Evolutionary conservation across 2,888 invertebrate species (phyloP), one percentile per base, ranked within the genome.

Genomic region (Tetanocera ferruginea): DNA sequence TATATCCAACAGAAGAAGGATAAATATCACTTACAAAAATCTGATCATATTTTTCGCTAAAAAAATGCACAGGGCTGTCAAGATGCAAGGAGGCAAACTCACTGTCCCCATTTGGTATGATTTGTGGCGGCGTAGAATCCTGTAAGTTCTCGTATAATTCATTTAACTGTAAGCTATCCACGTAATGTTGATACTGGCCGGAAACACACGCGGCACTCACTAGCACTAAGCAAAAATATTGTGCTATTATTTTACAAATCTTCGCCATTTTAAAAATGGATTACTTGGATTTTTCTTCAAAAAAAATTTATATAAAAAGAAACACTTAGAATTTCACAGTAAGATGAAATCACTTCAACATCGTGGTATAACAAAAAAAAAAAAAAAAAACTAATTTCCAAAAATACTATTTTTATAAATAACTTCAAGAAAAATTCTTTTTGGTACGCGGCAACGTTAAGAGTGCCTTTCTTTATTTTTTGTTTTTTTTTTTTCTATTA

Each of bases 21-120:
- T 5, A 23, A 69, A 73, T 19, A 34, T 28, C 11, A 96, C 97
- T 97, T 91, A 98, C 97, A 90, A 92, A 97, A 85, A 97, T 91
- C 51, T 93, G 92, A 76, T 93, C 92, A 89, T 95, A 97, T 80
- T 91, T 90, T 82, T 93, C 93, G 83, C 94, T 95, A 88, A 94
- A 98, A 90, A 96, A 96, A 71, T 92, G 91, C 76, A 98, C 92
- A 1, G 97, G 96, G 49, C 82, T 85, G 66, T 88, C 86, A 80
- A 90, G 82, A 77, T 87, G 85, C 79, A 90, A 84, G 76, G 84
- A 82, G 43, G 84, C 79, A 76, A 81, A 86, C 77, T 88, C 87
- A 79, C 89, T 90, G 81, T 90, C 88, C 31, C 90, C 90, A 72
- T 84, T 82, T 60, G 83, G 78, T 80, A 90, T 80, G 51, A 82